Evolutionary conservation across 2,797 vertebrate genomes (phyloP), one percentile per base, ranked within the genome.

Genomic region (Thripadectes ignobilis): DNA sequence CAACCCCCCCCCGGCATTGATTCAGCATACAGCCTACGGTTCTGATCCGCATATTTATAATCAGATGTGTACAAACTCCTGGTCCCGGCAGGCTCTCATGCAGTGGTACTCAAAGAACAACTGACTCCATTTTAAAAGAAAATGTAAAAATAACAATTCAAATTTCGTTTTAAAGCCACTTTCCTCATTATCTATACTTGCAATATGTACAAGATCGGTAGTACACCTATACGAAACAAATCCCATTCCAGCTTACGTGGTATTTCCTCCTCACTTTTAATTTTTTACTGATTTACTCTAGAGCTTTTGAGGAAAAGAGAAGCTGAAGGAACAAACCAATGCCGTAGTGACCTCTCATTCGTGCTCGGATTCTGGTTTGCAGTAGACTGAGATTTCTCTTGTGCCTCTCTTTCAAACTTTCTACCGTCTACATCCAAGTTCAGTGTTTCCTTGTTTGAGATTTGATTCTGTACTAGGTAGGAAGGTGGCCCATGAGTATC

Each of bases 111-210:
- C 45, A 63, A 66, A 93, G 38, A 77, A 46, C 23, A 85, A 91
- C 19, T 51, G 55, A 94, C 43, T 55, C 73, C 17, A 4, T 90
- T 79, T 71, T 34, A 61, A 87, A 93, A 87, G 8, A 6, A 92
- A 73, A 73, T 30, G 2, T 46, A 38, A 30, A 81, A 93, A 24
- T 21, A 69, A 3, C 3, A 2, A 0, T 66, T 67, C n/a, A 51
- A 63, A 91, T 69, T 87, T 89, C 69, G 36, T 82, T 95, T 76
- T 32, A 21, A 45, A 38, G 41, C 1, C 30, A 46, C 9, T 65
- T 59, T 9, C 14, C 6, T 14, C 29, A 3, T 5, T 4, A 24
- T 22, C 2, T 38, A 1, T 21, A 18, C 6, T 45, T 49, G 16
- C 21, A 52, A 13, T 2, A n/a, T 23, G 13, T 32, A 32, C 29